A percentile compares a stretch with the other conserved stretches of the same genome.
Evolutionary conservation across 2,888 invertebrate genomes (phyloP).

Genomic region (Eulithis testata): DNA sequence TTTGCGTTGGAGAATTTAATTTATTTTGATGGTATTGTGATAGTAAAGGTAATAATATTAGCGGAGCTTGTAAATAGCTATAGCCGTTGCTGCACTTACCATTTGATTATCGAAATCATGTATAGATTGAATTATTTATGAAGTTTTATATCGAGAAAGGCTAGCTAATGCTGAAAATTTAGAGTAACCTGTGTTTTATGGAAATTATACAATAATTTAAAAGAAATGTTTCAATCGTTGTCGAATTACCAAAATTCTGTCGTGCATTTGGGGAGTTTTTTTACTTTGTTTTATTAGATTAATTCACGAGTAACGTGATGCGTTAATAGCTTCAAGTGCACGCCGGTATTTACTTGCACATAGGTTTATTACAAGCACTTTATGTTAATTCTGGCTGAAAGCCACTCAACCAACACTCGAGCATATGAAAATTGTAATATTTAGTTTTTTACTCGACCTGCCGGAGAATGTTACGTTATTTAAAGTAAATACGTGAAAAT

Average conservation of each 20-base stretch:
- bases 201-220: constrained; percentile 51
- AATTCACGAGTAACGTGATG: constrained; percentile 5
- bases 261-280: constrained; percentile 52
- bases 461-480: constrained; percentile 76
- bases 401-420: constrained; percentile 41
- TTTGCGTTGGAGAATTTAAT: constrained; percentile 23
- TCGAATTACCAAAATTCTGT: constrained; percentile 74
- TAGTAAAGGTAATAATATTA: constrained; percentile 55
- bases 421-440: constrained; percentile 44
- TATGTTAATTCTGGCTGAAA: constrained; percentile 66
- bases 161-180: constrained; percentile 42
- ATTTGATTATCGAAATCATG: constrained; percentile 49
- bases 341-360: constrained; percentile 54
- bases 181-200: constrained; percentile 52
- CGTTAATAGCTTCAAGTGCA: constrained; percentile 46
- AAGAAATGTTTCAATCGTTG: constrained; percentile 61
- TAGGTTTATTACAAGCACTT: constrained; percentile 59
- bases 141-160: constrained; percentile 43
- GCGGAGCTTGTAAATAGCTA: constrained; percentile 64
- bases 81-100: constrained; percentile 55
- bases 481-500: constrained; percentile 78
- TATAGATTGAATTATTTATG: constrained; percentile 56
- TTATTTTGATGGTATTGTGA: constrained; percentile 55
- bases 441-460: constrained; percentile 68
- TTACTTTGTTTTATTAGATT: constrained; percentile 8